These are phyloP conservation scores for Nesoenas mayeri DNA, from an alignment of 2,113 vertebrate genomes.

Conservation along the genomic window DNA sequence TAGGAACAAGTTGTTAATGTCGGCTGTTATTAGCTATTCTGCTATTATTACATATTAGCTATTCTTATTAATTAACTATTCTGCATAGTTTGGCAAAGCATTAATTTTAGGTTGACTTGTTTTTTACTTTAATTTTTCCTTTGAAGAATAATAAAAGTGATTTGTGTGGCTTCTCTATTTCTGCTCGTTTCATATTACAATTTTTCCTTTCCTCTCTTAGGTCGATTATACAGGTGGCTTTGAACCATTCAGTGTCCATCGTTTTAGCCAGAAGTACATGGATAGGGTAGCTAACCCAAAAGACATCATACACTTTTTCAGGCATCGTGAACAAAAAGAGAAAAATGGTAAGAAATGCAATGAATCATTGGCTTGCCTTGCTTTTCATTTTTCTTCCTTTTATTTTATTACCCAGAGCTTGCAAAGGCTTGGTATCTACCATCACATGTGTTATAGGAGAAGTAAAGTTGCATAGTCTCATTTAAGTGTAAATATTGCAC, in stretches of 20 bases:
- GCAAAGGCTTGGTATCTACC: neutral
- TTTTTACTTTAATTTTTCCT: neutral
- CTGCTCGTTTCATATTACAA: neutral
- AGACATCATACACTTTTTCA: slow-evolving; percentile 92
- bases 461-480: neutral
- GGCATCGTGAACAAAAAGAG: slow-evolving; percentile 86
- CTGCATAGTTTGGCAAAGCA: neutral
- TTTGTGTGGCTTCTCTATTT: neutral
- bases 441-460: neutral
- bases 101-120: neutral
- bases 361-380: neutral
- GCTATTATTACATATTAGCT: neutral
- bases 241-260: slow-evolving; percentile 87
- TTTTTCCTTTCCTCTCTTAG: slow-evolving; percentile 66
- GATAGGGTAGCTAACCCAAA: slow-evolving; percentile 94
- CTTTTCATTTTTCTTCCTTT: neutral
- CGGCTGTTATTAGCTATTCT: neutral
- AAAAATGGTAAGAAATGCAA: slow-evolving; percentile 70
- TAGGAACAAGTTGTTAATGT: neutral
- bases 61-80: neutral
- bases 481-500: neutral
- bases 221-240: slow-evolving; percentile 96
- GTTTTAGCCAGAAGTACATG: slow-evolving; percentile 96
- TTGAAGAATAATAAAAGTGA: neutral
- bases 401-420: neutral